Evolutionary conservation across 2,797 vertebrate species (phyloP).

Genomic region (Paramormyrops hopkinsi): DNA sequence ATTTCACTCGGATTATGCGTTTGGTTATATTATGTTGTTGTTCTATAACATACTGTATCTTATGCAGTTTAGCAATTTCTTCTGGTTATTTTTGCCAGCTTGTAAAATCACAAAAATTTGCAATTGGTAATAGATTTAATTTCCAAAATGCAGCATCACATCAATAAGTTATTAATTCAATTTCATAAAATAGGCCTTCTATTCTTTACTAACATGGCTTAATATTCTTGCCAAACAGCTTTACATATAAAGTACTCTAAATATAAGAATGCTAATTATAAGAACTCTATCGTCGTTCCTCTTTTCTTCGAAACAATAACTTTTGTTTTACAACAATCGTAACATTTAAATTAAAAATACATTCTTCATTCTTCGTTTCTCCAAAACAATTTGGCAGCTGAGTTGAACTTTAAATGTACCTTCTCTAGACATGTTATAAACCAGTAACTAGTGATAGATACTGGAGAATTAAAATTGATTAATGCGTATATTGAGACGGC

Average conservation of each 20-base stretch:
- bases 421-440: neutral
- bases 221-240: neutral
- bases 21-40: neutral
- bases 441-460: neutral
- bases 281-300: neutral
- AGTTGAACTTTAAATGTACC: neutral
- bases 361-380: neutral
- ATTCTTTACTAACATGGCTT: neutral
- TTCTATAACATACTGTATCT: neutral
- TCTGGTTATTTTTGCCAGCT: neutral
- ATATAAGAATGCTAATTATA: neutral
- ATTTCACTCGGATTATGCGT: neutral
- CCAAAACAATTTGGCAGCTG: neutral
- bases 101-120: neutral
- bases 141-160: neutral
- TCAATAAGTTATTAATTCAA: neutral
- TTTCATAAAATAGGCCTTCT: neutral
- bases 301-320: neutral
- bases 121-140: neutral
- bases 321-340: neutral
- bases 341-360: neutral
- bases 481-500: neutral
- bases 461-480: neutral
- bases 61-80: neutral
- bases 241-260: neutral